Evolutionary conservation across 2,888 invertebrate genomes (phyloP).

Genomic region (Steromphala cineraria): DNA sequence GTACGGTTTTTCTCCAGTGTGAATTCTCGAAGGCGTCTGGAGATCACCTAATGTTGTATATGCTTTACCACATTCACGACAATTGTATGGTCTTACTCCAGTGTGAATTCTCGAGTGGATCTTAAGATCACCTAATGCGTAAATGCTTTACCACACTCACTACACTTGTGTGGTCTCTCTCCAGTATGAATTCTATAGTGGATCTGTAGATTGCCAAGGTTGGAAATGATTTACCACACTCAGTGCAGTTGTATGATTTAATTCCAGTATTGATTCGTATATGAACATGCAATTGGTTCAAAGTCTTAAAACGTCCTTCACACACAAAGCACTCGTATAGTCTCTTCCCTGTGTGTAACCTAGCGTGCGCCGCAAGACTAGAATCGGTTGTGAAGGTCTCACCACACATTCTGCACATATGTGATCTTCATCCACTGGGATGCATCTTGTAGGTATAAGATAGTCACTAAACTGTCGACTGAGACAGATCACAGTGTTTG

Average conservation of each 20-base stretch:
- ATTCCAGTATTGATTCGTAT: background rate
- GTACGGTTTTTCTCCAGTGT: background rate
- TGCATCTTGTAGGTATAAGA: too few relatives aligned
- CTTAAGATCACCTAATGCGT: background rate
- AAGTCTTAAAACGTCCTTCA: background rate
- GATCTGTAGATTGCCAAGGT: background rate
- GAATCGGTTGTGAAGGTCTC: too few relatives aligned
- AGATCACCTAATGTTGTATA: background rate
- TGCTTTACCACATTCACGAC: background rate
- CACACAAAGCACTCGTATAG: background rate
- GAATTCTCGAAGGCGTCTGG: background rate
- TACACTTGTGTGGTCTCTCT: background rate
- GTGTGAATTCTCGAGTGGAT: background rate
- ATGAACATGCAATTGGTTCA: background rate
- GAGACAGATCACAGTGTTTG: too few relatives aligned
- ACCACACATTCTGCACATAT: too few relatives aligned
- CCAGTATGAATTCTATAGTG: background rate
- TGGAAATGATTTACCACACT: constrained; percentile 7
- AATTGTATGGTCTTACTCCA: background rate
- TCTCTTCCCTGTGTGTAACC: background rate
- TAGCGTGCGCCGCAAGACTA: too few relatives aligned
- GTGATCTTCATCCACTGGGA: too few relatives aligned
- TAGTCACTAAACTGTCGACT: too few relatives aligned
- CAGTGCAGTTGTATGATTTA: background rate
- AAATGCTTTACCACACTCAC: background rate